A percentile compares a stretch with the other conserved stretches of the same genome.
Conservation (phyloP, 1,140 invertebrate genomes). For the Zaprionus inermis region DNA sequence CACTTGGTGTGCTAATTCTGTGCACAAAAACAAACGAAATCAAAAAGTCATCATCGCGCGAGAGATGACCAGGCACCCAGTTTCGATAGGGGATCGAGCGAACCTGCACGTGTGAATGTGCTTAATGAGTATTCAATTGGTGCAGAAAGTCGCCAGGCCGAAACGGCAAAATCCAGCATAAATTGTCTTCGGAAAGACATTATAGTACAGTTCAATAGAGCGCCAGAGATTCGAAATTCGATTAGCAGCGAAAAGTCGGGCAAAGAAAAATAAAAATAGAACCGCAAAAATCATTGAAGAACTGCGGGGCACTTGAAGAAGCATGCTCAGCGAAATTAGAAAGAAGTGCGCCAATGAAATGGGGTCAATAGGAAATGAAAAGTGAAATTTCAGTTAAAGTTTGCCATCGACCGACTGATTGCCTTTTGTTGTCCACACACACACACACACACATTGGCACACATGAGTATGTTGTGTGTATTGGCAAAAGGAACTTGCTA, state of each 20-base stretch:
- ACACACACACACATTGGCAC: constrained; percentile 9
- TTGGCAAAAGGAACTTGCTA: constrained; percentile 76
- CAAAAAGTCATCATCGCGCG: constrained; percentile 77
- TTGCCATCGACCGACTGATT: constrained; percentile 26
- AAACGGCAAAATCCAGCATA: constrained; percentile 34
- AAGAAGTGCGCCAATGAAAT: constrained; percentile 74
- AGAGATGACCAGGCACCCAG: constrained; percentile 38
- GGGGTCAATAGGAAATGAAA: constrained; percentile 81
- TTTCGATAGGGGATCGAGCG: constrained; percentile 31
- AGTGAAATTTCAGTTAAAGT: constrained; percentile 73
- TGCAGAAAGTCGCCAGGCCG: constrained; percentile 59
- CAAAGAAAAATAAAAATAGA: constrained; percentile 9
- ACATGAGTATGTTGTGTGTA: constrained; percentile 19
- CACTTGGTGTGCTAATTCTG: constrained; percentile 63
- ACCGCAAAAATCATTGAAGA: constrained; percentile 42
- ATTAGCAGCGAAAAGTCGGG: constrained; percentile 49
- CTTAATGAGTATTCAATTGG: constrained; percentile 80
- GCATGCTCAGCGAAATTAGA: constrained; percentile 61
- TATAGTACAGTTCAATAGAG: constrained; percentile 50
- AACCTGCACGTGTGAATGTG: constrained; percentile 66
- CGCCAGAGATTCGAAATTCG: constrained; percentile 62
- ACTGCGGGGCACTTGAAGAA: constrained; percentile 47
- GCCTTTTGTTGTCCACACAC: constrained; percentile 39
- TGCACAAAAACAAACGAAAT: constrained; percentile 52
- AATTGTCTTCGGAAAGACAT: constrained; percentile 65